phyloP scores from a whole-genome alignment of 1,140 invertebrate genomes.

The Listronotus oregonensis region DNA sequence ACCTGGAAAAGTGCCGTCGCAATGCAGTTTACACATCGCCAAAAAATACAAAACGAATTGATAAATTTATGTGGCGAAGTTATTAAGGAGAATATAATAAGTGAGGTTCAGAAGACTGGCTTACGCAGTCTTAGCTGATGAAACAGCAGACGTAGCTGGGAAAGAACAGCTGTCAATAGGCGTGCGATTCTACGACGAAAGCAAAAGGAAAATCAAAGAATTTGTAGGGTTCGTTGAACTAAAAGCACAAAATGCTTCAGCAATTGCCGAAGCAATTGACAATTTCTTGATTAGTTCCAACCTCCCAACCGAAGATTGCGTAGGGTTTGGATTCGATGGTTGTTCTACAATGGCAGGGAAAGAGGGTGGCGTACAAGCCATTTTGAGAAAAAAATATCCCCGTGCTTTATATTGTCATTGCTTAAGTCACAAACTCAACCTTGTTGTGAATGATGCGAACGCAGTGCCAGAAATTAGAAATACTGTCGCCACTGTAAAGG shows the following conservation, averaged over 20 bases:
- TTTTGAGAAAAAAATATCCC: slow-evolving; percentile 49
- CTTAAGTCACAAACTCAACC: slow-evolving; percentile 52
- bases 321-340: slow-evolving; percentile 44
- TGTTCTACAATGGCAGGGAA: slow-evolving; percentile 51
- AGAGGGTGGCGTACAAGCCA: slow-evolving; percentile 47
- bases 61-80: slow-evolving; percentile 35
- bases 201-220: slow-evolving; percentile 23
- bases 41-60: slow-evolving; percentile 37
- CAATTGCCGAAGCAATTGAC: slow-evolving; percentile 26
- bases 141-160: slow-evolving; percentile 12
- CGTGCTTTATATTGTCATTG: slow-evolving; percentile 54
- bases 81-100: slow-evolving; percentile 29
- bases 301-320: slow-evolving; percentile 16
- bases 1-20: slow-evolving; percentile 19
- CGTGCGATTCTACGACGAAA: slow-evolving; percentile 20
- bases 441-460: slow-evolving; percentile 53
- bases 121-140: slow-evolving; percentile 24
- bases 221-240: slow-evolving; percentile 33
- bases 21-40: slow-evolving; percentile 27
- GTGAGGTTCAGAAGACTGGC: not conserved
- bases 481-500: slow-evolving; percentile 46
- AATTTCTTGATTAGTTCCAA: slow-evolving; percentile 8
- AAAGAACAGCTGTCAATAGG: slow-evolving; percentile 14
- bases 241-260: slow-evolving; percentile 26
- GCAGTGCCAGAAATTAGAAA: slow-evolving; percentile 49